Base-by-base conservation (phyloP, 2,888 invertebrate genomes). In the Coleophora flavipennella region DNA sequence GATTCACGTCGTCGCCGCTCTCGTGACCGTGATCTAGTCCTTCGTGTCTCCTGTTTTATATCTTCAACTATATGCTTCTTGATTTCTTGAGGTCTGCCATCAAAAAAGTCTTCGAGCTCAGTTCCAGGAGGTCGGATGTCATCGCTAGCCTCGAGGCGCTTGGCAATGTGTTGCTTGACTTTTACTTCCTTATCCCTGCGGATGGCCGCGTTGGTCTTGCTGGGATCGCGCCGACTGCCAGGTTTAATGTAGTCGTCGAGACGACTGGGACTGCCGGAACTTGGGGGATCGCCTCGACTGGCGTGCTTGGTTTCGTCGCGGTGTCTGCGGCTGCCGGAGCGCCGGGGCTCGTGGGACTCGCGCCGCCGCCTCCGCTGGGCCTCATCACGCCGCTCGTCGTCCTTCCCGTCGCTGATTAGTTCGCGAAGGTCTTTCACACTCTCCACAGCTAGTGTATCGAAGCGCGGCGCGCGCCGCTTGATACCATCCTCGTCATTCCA, bases 61-160 rank as follows among this genome's bases (percentile, higher is more conserved):
- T 59, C 53, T 3, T 26, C 27, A 3, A 35, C 13, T 7, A 40
- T 38, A 12, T 46, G 29, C 37, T 46, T 56, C 32, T 56, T 65
- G 27, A 42, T 52, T 26, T 55, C 56, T n/a, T 33, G 37, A 2
- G 39, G 37, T 41, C 64, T 61, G 8, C 53, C 52, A 12, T 67
- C 64, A 44, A 55, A 77, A 48, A 67, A 80, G 39, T 79, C 81
- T 35, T 84, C 84, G 0, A 84, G 62, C 48, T 84, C 84, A 1
- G 84, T 84, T 8, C 84, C 84, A 20, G 84, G 84, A 1, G 84
- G 84, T 0, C 73, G 61, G 25, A 83, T 50, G 40, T 81, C 76
- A 27, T 78, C 73, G 8, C 54, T 51, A 0, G 77, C 71, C 34
- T 78, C 76, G 12, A 84, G 57, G 37, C 68, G 72, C 49, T 84